phyloP scores from a whole-genome alignment of 2,113 vertebrate species.

The Bungarus multicinctus region DNA sequence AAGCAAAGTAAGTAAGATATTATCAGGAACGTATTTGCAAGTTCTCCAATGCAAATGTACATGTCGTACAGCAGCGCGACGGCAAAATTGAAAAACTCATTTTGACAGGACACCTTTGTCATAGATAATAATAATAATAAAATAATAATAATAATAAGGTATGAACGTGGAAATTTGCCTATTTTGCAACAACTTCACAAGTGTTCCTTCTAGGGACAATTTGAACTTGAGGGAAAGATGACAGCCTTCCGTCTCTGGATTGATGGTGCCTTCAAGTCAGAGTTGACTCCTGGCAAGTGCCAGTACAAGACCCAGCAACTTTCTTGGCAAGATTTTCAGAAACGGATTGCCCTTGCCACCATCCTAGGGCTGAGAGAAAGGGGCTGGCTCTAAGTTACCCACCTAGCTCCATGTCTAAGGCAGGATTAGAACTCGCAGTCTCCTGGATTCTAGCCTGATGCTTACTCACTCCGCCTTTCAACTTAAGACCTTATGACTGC shows the following conservation, averaged over 20 bases:
- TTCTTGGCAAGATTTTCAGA: not conserved
- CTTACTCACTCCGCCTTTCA: not conserved
- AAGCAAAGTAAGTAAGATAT: not conserved
- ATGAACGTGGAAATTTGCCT: not conserved
- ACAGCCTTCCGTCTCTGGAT: not conserved
- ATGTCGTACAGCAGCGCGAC: not conserved
- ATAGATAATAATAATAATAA: too few relatives aligned
- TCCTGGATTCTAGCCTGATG: not conserved
- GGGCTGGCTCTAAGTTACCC: not conserved
- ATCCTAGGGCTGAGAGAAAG: not conserved
- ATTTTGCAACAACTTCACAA: not conserved
- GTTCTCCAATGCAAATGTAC: not conserved
- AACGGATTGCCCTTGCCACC: not conserved
- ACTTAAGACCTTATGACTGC: not conserved
- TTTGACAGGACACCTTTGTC: not conserved
- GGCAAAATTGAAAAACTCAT: not conserved
- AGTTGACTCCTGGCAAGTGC: not conserved
- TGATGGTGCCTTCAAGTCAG: not conserved
- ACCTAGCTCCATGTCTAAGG: not conserved
- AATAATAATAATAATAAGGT: too few relatives aligned
- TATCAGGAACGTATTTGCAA: not conserved
- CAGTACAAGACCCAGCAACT: not conserved
- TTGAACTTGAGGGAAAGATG: not conserved
- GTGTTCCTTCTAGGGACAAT: not conserved
- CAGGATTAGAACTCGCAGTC: not conserved